Evolutionary conservation across 2,113 vertebrate genomes (phyloP).

Genomic region (Rostratula benghalensis): DNA sequence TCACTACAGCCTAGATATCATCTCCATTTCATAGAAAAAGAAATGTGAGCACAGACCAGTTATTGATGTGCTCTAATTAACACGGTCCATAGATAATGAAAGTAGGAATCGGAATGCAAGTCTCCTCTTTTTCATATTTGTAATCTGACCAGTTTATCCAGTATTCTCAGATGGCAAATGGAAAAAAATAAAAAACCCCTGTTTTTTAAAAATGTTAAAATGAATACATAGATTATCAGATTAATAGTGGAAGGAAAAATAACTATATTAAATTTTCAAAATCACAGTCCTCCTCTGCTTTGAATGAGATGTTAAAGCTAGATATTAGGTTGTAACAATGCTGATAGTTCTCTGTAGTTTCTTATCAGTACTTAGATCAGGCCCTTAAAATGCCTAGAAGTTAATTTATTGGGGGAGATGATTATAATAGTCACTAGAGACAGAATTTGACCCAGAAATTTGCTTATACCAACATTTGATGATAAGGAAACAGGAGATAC

Average conservation of each 20-base stretch:
- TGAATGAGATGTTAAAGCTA: neutral
- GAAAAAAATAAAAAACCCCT: neutral
- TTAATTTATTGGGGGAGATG: neutral
- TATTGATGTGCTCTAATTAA: neutral
- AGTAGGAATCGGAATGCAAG: neutral
- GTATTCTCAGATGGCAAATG: neutral
- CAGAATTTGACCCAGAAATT: neutral
- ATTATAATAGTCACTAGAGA: neutral
- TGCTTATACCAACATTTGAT: neutral
- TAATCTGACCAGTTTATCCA: neutral
- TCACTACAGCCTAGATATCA: neutral
- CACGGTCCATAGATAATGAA: neutral
- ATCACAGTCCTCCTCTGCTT: neutral
- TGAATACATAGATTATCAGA: neutral
- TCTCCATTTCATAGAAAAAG: neutral
- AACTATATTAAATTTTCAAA: neutral
- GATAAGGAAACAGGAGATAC: neutral
- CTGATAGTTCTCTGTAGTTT: neutral
- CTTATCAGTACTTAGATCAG: neutral
- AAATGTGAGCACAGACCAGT: neutral
- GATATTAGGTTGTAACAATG: neutral
- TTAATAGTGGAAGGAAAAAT: neutral
- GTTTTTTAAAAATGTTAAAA: neutral
- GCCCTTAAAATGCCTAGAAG: neutral
- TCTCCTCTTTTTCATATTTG: neutral